Conservation (phyloP, 2,797 vertebrate species). For the Lophotriccus pileatus region DNA sequence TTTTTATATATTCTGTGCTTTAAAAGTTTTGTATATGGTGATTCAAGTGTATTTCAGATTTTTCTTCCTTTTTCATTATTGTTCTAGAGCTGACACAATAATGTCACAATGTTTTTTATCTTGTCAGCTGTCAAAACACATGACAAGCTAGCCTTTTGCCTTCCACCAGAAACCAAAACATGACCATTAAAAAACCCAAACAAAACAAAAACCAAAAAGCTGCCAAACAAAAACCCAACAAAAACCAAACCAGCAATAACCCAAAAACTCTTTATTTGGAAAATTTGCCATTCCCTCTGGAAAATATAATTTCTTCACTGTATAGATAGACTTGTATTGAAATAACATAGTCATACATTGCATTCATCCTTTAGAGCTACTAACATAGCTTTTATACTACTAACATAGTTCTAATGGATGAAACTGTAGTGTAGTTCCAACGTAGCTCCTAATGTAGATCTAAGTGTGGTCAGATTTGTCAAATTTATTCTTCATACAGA, state of each 20-base stretch:
- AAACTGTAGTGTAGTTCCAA: no score
- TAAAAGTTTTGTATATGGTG: background rate
- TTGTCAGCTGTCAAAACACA: background rate
- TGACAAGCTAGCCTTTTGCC: background rate
- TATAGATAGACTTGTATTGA: background rate
- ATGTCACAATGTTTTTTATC: background rate
- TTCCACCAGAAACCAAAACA: background rate
- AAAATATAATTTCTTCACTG: background rate
- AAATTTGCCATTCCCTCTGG: background rate
- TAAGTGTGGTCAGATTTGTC: background rate
- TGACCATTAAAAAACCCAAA: background rate
- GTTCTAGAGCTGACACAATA: background rate
- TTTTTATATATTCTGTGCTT: rapidly evolving
- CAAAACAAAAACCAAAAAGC: no score
- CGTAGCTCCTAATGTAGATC: background rate
- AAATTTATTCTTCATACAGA: background rate
- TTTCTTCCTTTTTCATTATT: background rate
- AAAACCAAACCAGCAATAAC: background rate
- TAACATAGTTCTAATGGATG: background rate
- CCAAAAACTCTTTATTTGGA: background rate
- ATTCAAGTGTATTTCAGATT: background rate
- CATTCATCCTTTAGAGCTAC: background rate
- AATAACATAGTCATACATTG: background rate
- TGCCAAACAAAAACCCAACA: no score
- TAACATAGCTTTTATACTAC: background rate